phyloP scores from a whole-genome alignment of 2,113 vertebrate species.

The Tetrao urogallus region DNA sequence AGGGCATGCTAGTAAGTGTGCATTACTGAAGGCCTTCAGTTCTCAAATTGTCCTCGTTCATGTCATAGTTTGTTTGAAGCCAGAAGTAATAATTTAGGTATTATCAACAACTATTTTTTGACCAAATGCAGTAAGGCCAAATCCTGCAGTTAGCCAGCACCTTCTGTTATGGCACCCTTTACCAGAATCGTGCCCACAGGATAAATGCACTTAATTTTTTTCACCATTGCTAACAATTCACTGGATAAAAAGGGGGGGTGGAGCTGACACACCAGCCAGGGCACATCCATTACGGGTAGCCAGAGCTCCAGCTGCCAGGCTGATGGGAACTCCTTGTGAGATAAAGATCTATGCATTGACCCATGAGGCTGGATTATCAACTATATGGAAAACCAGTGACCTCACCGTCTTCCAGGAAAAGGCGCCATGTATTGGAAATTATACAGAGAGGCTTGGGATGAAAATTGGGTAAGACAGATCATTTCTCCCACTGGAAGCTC shows the following conservation, averaged over 20 bases:
- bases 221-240: not conserved
- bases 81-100: not conserved
- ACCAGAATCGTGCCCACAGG: not conserved
- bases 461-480: not conserved
- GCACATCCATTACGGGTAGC: not conserved
- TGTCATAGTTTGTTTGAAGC: not conserved
- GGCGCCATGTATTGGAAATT: accelerated
- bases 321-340: not conserved
- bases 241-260: not conserved
- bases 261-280: not conserved
- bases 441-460: not conserved
- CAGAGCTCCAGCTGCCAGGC: conserved; percentile 3
- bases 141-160: not conserved
- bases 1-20: accelerated
- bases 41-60: not conserved
- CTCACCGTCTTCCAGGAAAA: not conserved
- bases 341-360: not conserved
- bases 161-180: not conserved
- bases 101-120: not conserved
- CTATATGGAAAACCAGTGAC: not conserved
- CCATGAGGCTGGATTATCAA: conserved; percentile 13
- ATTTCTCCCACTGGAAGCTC: not conserved
- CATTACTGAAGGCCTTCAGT: not conserved
- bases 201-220: not conserved
- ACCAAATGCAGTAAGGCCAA: not conserved